Evolutionary conservation across 2,113 vertebrate species (phyloP).

Genomic region (Saccopteryx bilineata): DNA sequence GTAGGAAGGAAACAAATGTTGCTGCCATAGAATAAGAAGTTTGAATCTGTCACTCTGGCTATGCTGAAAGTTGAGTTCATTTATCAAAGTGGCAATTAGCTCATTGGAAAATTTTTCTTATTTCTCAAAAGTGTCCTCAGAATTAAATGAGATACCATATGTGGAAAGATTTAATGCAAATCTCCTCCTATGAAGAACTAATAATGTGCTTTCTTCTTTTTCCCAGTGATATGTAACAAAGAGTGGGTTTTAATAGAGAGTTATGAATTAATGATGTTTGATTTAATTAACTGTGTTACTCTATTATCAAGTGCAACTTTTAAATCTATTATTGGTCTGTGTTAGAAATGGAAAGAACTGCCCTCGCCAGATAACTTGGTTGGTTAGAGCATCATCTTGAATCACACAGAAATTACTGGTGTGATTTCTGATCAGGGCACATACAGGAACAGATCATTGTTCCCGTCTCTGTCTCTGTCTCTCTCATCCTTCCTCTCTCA

Average conservation of each 20-base stretch:
- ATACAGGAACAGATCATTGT: no score
- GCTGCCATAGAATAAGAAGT: not conserved
- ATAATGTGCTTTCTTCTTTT: not conserved
- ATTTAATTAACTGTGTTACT: not conserved
- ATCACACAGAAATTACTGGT: no score
- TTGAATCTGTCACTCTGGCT: not conserved
- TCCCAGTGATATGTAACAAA: not conserved
- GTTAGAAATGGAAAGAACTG: not conserved
- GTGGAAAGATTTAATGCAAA: not conserved
- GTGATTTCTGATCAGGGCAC: no score
- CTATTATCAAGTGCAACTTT: not conserved
- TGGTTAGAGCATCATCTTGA: no score
- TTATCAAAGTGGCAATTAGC: not conserved
- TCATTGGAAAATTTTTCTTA: not conserved
- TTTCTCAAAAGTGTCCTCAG: not conserved
- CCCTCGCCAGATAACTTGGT: no score
- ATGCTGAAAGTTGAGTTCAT: not conserved
- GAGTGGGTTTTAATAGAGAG: not conserved
- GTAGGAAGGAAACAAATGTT: not conserved
- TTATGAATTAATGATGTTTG: constrained; percentile 9
- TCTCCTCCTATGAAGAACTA: not conserved
- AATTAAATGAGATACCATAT: not conserved
- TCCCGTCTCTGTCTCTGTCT: no score
- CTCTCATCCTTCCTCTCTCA: no score
- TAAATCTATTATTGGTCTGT: not conserved